Evolutionary conservation across 2,113 vertebrate genomes (phyloP), one percentile per base, ranked within the genome.

Genomic region (Brienomyrus brachyistius): DNA sequence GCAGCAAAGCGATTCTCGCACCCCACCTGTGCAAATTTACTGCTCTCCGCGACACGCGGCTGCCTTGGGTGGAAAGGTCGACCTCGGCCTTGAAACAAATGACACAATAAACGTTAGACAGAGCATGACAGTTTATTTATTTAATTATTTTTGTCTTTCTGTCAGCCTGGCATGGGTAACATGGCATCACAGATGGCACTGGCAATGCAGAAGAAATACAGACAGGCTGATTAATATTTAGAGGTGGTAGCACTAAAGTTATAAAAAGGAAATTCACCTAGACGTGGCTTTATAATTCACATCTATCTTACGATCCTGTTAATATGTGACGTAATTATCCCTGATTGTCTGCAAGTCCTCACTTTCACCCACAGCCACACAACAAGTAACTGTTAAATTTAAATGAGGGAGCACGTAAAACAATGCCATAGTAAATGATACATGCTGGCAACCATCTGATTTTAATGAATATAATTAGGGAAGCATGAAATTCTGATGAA

Each of bases 391-490:
- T 77, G 31, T 86, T 88, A 54, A 82, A 31, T 88, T 87, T 80
- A 86, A 88, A 87, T 87, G 66, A 83, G 85, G 70, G 70, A 54
- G 62, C 74, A 62, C 62, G 31, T 21, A 51, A 74, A 35, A 48
- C 74, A 88, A 82, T 51, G 35, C 5, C 43, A 88, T 80, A 35
- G 74, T 87, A 83, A 88, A 89, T 82, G 88, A 88, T 82, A 86
- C 86, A 66, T 88, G 74, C 90, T 80, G 74, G 74, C 35, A 82
- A 50, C 90, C 70, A 66, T 59, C 56, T 27, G 86, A 87, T 88
- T 88, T 87, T 88, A 89, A 88, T 91, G 89, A 91, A 84, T 84
- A 54, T 70, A 89, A 87, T 88, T 89, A 84, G 89, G 90, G 40
- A 87, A 91, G 84, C 86, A 52, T 74, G 86, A 83, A 56, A 50